A percentile compares a stretch with the other conserved stretches of the same genome.
Conservation (phyloP, 2,797 vertebrate genomes). For the Etheostoma nigrum region DNA sequence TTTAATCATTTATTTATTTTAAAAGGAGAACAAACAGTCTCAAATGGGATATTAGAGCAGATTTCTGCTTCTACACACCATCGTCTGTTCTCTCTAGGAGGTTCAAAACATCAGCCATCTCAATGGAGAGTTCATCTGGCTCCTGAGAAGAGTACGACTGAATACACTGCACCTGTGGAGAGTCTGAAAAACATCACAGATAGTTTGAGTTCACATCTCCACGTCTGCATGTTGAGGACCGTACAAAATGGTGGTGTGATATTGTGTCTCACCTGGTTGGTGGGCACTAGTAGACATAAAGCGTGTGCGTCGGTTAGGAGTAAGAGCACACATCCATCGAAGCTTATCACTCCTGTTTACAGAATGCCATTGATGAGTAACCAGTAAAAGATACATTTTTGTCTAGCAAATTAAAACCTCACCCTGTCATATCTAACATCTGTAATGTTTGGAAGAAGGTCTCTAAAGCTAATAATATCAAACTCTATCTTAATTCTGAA, state of each 20-base stretch:
- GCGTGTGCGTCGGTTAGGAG: conserved; percentile 93
- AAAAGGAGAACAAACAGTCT: no score
- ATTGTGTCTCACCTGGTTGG: conserved; percentile 87
- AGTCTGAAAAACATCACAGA: conserved; percentile 83
- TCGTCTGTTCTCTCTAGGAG: conserved; percentile 93
- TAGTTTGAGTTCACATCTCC: conserved; percentile 4
- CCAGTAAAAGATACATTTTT: background rate
- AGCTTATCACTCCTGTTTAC: conserved; percentile 93
- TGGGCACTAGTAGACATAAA: conserved; percentile 92
- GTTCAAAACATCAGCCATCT: conserved; percentile 94
- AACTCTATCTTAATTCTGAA: no score
- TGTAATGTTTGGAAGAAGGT: no score
- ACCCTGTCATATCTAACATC: no score
- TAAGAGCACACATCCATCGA: conserved; percentile 94
- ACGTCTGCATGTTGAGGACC: background rate
- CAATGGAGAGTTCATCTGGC: conserved; percentile 94
- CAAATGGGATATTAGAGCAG: background rate
- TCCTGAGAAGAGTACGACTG: conserved; percentile 95
- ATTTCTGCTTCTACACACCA: conserved; percentile 76
- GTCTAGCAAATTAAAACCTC: no score
- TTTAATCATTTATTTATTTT: background rate
- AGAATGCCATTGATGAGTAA: conserved; percentile 20
- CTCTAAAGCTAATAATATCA: no score
- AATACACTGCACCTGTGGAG: conserved; percentile 96
- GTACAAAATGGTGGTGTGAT: background rate